Conservation (phyloP, 2,888 invertebrate genomes). For the Agonopterix alstromeriana region DNA sequence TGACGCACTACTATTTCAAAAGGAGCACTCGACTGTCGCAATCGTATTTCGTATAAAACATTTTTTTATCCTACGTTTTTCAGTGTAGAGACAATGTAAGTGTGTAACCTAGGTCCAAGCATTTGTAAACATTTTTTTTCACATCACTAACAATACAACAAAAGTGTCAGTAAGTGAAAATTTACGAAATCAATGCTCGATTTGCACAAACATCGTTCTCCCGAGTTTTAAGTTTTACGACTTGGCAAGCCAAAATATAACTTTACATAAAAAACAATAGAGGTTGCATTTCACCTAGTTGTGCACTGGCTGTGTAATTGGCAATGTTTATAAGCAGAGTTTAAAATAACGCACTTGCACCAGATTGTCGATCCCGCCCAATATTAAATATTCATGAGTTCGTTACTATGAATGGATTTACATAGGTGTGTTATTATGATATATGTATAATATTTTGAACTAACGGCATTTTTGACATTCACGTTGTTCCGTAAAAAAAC, state of each 20-base stretch:
- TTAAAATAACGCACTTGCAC: constrained; percentile 21
- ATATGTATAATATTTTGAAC: constrained; percentile 20
- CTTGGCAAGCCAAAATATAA: constrained; percentile 4
- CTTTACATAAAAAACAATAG: constrained; percentile 24
- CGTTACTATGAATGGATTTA: constrained; percentile 36
- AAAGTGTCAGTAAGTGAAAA: too few species aligned
- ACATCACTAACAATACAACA: too few species aligned
- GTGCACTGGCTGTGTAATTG: constrained; percentile 51
- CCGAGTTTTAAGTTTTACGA: not conserved
- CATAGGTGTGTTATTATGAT: constrained; percentile 19
- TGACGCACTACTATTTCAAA: not conserved
- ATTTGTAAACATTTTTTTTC: too few species aligned
- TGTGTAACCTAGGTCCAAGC: too few species aligned
- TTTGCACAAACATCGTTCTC: too few species aligned
- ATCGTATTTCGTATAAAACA: too few species aligned
- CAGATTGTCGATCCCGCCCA: constrained; percentile 28
- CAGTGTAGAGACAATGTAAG: too few species aligned
- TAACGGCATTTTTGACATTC: constrained; percentile 21
- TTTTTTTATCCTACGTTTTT: too few species aligned
- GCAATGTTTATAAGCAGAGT: constrained; percentile 14
- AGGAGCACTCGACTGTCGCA: not conserved
- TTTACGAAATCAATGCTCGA: too few species aligned
- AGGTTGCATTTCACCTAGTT: constrained; percentile 46
- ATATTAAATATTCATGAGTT: constrained; percentile 41
- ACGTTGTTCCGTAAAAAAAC: not conserved